Conservation (phyloP, 2,113 vertebrate genomes). For the Myodes glareolus region DNA sequence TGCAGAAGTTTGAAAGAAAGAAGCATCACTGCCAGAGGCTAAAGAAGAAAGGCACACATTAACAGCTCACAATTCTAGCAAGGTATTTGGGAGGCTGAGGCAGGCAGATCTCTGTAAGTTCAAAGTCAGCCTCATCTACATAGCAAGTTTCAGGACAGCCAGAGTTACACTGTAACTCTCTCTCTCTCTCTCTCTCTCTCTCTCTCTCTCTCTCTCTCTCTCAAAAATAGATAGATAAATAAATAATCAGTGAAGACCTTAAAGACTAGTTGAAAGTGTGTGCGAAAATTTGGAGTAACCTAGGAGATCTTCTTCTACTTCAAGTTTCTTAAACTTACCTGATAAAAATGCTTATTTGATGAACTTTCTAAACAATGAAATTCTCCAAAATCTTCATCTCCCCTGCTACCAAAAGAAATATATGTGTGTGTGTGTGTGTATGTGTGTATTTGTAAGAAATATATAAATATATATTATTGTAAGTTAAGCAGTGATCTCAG, state of each 20-base stretch:
- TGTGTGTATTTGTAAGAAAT: too few relatives aligned
- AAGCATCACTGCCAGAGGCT: not conserved
- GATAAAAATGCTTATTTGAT: not conserved
- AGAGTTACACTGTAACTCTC: too few relatives aligned
- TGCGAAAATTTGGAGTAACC: not conserved
- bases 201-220: too few relatives aligned
- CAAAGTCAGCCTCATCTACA: not conserved
- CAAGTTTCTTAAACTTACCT: not conserved
- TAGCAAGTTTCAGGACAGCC: not conserved
- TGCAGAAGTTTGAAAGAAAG: not conserved
- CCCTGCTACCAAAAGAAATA: not conserved
- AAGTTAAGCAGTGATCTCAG: conserved; percentile 19
- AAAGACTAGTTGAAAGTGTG: not conserved
- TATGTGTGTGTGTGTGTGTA: not conserved
- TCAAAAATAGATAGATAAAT: not conserved
- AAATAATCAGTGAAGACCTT: not conserved
- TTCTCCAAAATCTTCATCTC: not conserved
- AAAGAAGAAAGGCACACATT: not conserved
- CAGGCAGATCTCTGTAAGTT: not conserved
- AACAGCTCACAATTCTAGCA: not conserved
- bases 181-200: too few relatives aligned
- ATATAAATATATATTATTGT: not conserved
- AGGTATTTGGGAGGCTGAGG: not conserved
- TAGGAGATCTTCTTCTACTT: not conserved
- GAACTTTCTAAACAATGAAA: not conserved